Base-by-base conservation (phyloP, 92 coral and sea anemone species). In the Epizoanthus ramosus region DNA sequence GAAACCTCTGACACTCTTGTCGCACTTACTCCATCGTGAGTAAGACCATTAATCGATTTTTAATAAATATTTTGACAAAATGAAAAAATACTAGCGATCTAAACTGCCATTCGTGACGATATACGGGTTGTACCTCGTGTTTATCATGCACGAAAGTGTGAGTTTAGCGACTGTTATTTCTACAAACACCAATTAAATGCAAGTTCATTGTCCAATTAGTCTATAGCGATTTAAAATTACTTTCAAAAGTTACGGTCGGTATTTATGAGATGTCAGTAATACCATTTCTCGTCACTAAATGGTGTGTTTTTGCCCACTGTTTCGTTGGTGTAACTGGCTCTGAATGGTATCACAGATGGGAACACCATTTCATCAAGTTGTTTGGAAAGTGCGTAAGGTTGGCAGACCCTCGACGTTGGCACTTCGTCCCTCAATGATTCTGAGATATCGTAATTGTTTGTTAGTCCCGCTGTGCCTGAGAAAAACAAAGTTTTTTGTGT, bases 261-360 rank as follows among this genome's bases (percentile, higher is more conserved):
- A 10, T 21, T 50, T 22, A 15, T 22, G 17, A 16, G 23, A 3
- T 50, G 3, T 71, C 58, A 74, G 65, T 74, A 74, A 52, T 14
- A 74, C 79, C 79, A 74, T 56, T 31, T 74, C 41, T 74, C 79
- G 79, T 74, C 79, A 17, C 57, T 23, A 31, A 28, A 74, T 6
- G 41, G 59, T 31, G 57, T 54, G 47, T 74, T 56, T 28, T 73
- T 73, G 1, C 25, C 63, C 24, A 25, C 5, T 61, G 60, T 13
- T 13, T 74, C 79, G 63, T 74, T 74, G 65, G n/a, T 52, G 33
- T 25, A 74, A 74, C 79, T 52, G 45, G 79, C 47, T 56, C 91
- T 88, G 84, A 68, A 88, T 15, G 91, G 91, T 25, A 88, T 85
- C 75, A 88, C 89, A 3, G 88, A 77, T 22, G 91, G 91, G 31